Evolutionary conservation across 2,888 invertebrate species (phyloP).

Genomic region (Margaritifera margaritifera): DNA sequence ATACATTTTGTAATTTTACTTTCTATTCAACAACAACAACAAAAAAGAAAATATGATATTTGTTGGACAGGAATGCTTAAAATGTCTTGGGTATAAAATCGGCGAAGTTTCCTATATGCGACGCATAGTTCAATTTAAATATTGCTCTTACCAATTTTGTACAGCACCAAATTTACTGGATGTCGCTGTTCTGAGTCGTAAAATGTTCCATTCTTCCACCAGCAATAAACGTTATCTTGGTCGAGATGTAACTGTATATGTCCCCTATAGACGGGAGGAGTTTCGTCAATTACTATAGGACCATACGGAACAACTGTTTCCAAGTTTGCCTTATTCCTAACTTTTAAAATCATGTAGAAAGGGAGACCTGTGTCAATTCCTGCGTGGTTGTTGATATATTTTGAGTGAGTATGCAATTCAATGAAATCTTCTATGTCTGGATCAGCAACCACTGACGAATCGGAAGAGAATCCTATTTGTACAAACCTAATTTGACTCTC

Average conservation of each 20-base stretch:
- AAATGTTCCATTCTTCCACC: slow-evolving; percentile 37
- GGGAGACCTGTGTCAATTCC: slow-evolving; percentile 26
- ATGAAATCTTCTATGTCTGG: slow-evolving; percentile 32
- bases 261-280: slow-evolving; percentile 30
- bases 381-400: slow-evolving; percentile 24
- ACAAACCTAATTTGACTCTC: slow-evolving; percentile 42
- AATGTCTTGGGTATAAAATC: too few relatives aligned
- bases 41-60: too few relatives aligned
- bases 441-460: neutral
- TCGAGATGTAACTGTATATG: slow-evolving; percentile 13
- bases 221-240: slow-evolving; percentile 12
- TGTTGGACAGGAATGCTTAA: too few relatives aligned
- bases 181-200: slow-evolving; percentile 36
- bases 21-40: too few relatives aligned
- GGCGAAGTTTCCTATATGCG: too few relatives aligned
- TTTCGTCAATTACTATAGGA: slow-evolving; percentile 43
- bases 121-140: neutral
- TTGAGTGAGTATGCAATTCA: slow-evolving; percentile 21
- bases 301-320: slow-evolving; percentile 24
- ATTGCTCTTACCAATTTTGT: slow-evolving; percentile 32
- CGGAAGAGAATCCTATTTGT: slow-evolving; percentile 34
- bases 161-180: slow-evolving; percentile 24
- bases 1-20: too few relatives aligned
- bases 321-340: slow-evolving; percentile 39
- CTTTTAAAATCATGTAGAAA: slow-evolving; percentile 36